Conservation (phyloP, 1,140 invertebrate genomes). For the Matsumurasca onukii region DNA sequence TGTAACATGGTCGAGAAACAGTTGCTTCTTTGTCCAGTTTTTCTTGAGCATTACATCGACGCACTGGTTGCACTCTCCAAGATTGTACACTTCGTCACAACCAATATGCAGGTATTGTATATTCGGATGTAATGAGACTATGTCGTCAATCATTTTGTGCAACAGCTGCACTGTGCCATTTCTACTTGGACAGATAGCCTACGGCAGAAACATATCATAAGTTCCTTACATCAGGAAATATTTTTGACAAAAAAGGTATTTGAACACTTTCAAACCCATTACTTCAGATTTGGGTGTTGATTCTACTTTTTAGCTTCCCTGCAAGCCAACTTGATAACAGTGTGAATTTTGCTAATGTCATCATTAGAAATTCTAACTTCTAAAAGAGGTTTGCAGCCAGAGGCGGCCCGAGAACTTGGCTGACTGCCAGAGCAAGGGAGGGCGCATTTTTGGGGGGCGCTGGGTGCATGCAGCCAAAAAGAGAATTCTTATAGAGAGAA, state of each 20-base stretch:
- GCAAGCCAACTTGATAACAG: not conserved
- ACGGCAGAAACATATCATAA: not conserved
- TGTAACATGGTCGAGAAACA: conserved; percentile 36
- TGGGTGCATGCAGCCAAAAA: no score
- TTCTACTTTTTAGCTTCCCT: not conserved
- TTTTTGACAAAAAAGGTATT: not conserved
- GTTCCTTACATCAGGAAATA: no score
- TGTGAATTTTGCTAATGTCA: no score
- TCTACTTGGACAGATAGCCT: conserved; percentile 37
- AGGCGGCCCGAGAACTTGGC: no score
- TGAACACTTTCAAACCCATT: not conserved
- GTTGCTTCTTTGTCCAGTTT: conserved; percentile 35
- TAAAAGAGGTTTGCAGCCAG: no score
- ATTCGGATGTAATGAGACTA: conserved; percentile 48
- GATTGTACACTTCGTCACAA: conserved; percentile 49
- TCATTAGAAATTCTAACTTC: no score
- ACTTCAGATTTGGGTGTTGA: not conserved
- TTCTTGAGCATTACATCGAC: conserved; percentile 46
- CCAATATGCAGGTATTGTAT: conserved; percentile 47
- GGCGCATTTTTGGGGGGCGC: no score
- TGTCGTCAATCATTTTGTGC: conserved; percentile 41
- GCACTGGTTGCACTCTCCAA: conserved; percentile 52
- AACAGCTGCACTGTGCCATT: conserved; percentile 34
- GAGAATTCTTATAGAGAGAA: no score
- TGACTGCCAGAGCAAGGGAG: no score